phyloP scores from a whole-genome alignment of 2,113 vertebrate genomes.

The Felis chaus region DNA sequence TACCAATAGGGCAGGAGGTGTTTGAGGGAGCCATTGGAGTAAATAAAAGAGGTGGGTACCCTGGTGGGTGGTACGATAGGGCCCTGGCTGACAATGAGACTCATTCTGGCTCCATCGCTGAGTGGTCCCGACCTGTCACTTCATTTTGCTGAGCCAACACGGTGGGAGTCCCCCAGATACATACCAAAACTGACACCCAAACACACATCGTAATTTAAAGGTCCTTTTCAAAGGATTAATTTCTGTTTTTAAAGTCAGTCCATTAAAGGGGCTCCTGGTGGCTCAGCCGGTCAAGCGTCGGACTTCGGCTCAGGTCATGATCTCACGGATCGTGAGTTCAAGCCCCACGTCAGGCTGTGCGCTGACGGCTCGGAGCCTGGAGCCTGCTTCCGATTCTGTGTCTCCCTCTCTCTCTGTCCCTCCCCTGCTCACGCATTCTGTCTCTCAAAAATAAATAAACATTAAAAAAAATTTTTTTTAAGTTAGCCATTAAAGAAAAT shows the following conservation, averaged over 20 bases:
- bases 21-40: not conserved
- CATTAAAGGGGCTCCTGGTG: not conserved
- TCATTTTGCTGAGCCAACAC: not conserved
- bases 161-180: not conserved
- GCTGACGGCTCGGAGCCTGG: too few species aligned
- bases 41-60: not conserved
- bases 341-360: too few species aligned
- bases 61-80: not conserved
- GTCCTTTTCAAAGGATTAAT: not conserved
- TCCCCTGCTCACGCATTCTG: too few species aligned
- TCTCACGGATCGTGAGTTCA: too few species aligned
- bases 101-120: not conserved
- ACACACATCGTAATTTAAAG: not conserved
- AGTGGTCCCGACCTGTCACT: not conserved
- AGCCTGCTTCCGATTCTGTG: too few species aligned
- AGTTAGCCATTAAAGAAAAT: not conserved
- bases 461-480: fast-evolving
- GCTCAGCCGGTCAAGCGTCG: too few species aligned
- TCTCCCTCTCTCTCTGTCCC: too few species aligned
- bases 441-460: too few species aligned
- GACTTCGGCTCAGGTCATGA: too few species aligned
- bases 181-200: not conserved
- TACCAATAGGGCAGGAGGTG: not conserved
- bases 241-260: not conserved
- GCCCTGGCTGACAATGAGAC: not conserved